Base-by-base conservation (phyloP, 2,113 vertebrate genomes). In the Lampris megalopsis region DNA sequence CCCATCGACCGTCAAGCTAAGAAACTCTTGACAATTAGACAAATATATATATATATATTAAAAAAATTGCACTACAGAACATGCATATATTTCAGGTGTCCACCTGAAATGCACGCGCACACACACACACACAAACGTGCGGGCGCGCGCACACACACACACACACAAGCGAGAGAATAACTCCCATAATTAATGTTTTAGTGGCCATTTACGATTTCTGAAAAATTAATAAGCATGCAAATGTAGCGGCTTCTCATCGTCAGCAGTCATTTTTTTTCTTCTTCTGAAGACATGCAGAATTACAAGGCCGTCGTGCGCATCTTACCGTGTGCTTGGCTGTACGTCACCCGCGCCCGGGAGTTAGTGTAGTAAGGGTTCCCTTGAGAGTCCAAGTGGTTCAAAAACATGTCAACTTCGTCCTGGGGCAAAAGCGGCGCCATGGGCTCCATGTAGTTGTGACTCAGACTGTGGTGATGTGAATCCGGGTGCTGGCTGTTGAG, bases 321-420 rank as follows among this genome's bases (percentile, higher is more conserved):
- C 92, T 77, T 93, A 99, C 98, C 97, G 90, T 99, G 98, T 10
- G 98, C 97, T 64, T 98, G 98, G 87, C 98, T 97, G 95, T 99
- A 99, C 63, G 97, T 98, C 74, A 99, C 98, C 77, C 97, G 95
- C 11, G 98, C 97, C 71, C 98, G 91, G 82, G 98, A 96, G 92
- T 97, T 99, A 89, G 97, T 89, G 80, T 99, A 99, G 93, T 99
- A 99, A 0, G 98, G 98, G 83, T 97, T 98, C 90, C 98, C 98
- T 85, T 98, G 98, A 66, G 97, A 97, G 81, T 99, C 98, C 86
- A 99, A 93, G 87, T 99, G 98, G 83, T 99, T 99, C 89, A 99
- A 96, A 93, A 99, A 99, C 92, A 99, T 97, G 82, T 99, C 98
- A 87, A 99, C 98, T 74, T 99, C 98, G 66, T 99, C 98, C n/a